Evolutionary conservation across 2,888 invertebrate genomes (phyloP).

Genomic region (Papilio gigon): DNA sequence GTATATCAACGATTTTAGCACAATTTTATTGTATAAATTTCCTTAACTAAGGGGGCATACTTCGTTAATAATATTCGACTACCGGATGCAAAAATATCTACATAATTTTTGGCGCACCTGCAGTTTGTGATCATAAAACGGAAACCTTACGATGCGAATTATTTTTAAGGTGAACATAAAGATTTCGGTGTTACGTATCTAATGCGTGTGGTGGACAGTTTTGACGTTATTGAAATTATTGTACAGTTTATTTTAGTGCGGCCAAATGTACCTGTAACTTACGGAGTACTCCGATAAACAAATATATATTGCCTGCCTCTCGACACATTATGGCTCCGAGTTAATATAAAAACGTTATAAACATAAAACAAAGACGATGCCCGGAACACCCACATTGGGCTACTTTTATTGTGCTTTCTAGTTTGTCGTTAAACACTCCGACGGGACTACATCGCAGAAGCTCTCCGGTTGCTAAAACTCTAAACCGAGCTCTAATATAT

Average conservation of each 20-base stretch:
- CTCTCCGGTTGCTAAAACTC: conserved; percentile 56
- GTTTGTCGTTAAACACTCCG: conserved; percentile 47
- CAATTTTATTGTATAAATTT: background rate
- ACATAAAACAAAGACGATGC: conserved; percentile 66
- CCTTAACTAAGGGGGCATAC: background rate
- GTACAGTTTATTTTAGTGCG: conserved; percentile 31
- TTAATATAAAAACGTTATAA: conserved; percentile 64
- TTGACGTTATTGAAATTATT: conserved; percentile 36
- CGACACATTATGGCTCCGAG: conserved; percentile 54
- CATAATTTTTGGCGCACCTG: conserved; percentile 23
- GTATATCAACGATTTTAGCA: too few relatives aligned
- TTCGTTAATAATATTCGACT: conserved; percentile 26
- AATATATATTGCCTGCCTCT: conserved; percentile 44
- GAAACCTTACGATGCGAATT: conserved; percentile 30
- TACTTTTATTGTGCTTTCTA: conserved; percentile 59
- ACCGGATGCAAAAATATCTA: conserved; percentile 34
- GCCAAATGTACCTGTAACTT: conserved; percentile 35
- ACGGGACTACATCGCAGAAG: conserved; percentile 50
- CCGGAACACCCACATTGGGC: conserved; percentile 63
- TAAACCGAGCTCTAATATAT: conserved; percentile 45
- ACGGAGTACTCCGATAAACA: conserved; percentile 42
- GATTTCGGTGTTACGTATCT: conserved; percentile 37
- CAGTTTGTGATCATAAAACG: conserved; percentile 17
- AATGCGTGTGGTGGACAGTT: conserved; percentile 26
- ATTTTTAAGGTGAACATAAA: conserved; percentile 38